Evolutionary conservation across 2,797 vertebrate genomes (phyloP).

Genomic region (Protonibea diacanthus): DNA sequence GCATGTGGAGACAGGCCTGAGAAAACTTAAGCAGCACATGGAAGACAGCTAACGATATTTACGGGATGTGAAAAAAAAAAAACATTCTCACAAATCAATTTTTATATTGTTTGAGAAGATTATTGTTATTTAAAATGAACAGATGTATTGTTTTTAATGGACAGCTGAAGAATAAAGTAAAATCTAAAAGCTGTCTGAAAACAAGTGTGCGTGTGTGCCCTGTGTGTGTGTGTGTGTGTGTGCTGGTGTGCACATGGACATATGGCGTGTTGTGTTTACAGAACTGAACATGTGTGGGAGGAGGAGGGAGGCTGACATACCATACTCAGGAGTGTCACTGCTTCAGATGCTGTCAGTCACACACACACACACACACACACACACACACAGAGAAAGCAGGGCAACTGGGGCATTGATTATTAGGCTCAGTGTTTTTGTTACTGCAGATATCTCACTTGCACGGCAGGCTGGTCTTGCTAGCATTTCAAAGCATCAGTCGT

Average conservation of each 20-base stretch:
- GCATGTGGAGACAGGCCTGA: conserved; percentile 45
- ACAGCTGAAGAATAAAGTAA: conserved; percentile 72
- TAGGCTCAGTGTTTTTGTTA: conserved; percentile 26
- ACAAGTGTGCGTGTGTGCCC: conserved; percentile 23
- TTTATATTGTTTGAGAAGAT: conserved; percentile 57
- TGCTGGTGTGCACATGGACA: not conserved
- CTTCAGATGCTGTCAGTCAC: conserved; percentile 53
- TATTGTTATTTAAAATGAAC: conserved; percentile 76
- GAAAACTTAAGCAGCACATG: conserved; percentile 49
- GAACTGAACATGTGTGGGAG: conserved; percentile 32
- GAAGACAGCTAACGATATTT: conserved; percentile 50
- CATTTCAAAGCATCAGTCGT: conserved; percentile 6
- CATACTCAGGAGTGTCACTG: conserved; percentile 45
- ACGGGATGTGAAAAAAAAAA: conserved; percentile 46
- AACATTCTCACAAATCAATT: conserved; percentile 38
- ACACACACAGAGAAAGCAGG: conserved; percentile 8
- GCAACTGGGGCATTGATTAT: not conserved
- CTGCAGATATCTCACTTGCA: conserved; percentile 23
- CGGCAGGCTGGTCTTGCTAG: conserved; percentile 73
- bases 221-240: conserved; percentile 13
- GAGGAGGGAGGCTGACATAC: conserved; percentile 30
- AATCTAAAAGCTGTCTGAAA: conserved; percentile 57
- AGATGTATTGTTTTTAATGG: conserved; percentile 59
- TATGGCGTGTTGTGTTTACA: conserved; percentile 8
- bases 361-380: conserved; percentile 31